Evolutionary conservation across 1,140 invertebrate species (phyloP).

Genomic region (Camponotus pennsylvanicus): DNA sequence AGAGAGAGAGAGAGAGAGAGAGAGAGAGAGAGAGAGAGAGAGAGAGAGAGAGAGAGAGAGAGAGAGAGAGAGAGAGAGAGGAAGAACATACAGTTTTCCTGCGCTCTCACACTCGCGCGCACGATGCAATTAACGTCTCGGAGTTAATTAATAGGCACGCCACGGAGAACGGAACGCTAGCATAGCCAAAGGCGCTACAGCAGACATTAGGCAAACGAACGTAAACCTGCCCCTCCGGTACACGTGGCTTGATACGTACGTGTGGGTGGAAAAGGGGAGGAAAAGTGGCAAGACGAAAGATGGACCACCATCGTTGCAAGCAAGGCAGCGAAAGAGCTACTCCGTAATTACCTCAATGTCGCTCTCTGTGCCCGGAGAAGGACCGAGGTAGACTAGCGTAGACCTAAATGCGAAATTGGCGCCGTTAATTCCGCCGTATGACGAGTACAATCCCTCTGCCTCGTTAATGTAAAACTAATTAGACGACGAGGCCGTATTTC

Average conservation of each 20-base stretch:
- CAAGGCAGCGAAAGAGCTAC: constrained; percentile 16
- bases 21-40: too few relatives aligned
- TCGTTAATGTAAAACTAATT: constrained; percentile 75
- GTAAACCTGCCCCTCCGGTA: constrained; percentile 60
- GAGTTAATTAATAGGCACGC: constrained; percentile 74
- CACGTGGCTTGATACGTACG: constrained; percentile 43
- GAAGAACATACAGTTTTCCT: constrained; percentile 45
- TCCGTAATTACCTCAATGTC: constrained; percentile 69
- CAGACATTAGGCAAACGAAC: constrained; percentile 75
- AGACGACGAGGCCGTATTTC: constrained; percentile 60
- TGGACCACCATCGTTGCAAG: constrained; percentile 49
- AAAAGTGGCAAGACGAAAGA: neutral
- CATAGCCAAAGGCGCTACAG: constrained; percentile 69
- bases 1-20: too few relatives aligned
- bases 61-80: neutral
- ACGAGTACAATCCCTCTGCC: constrained; percentile 40
- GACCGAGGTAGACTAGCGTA: constrained; percentile 3
- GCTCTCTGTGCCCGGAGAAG: constrained; percentile 40
- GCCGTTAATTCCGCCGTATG: constrained; percentile 66
- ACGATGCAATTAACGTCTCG: constrained; percentile 77
- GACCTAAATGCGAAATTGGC: constrained; percentile 73
- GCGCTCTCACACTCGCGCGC: constrained; percentile 25
- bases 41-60: too few relatives aligned
- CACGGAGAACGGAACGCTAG: constrained; percentile 70
- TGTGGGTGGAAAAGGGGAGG: neutral